Evolutionary conservation across 2,113 vertebrate genomes (phyloP).

Genomic region (Malaclemys terrapin): DNA sequence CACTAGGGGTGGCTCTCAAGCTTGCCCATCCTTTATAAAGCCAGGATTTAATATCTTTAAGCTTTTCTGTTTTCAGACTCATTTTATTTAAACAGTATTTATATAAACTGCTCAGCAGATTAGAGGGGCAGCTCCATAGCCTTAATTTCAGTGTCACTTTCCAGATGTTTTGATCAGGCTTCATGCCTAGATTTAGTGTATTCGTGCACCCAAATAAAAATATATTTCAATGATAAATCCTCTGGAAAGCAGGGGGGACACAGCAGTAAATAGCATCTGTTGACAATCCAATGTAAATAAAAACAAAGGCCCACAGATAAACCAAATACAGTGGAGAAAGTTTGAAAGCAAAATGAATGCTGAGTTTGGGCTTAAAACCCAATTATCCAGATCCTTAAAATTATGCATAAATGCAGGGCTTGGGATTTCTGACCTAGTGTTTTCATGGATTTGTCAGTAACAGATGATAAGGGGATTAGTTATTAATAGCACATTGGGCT

Average conservation of each 20-base stretch:
- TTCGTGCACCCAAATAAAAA: conserved; percentile 61
- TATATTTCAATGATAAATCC: conserved; percentile 63
- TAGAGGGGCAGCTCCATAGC: conserved; percentile 59
- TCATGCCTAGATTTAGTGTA: conserved; percentile 60
- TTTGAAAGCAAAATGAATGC: conserved; percentile 34
- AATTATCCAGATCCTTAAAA: conserved; percentile 32
- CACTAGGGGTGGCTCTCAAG: conserved; percentile 36
- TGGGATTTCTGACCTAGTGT: not conserved
- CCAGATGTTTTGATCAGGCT: conserved; percentile 68
- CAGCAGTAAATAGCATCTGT: conserved; percentile 62
- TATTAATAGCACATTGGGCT: not conserved
- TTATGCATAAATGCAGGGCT: not conserved
- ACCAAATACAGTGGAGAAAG: conserved; percentile 20
- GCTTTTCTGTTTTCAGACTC: conserved; percentile 60
- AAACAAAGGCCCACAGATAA: conserved; percentile 39
- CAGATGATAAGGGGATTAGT: not conserved
- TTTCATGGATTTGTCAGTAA: conserved; percentile 30
- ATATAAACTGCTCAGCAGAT: conserved; percentile 67
- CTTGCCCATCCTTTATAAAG: conserved; percentile 57
- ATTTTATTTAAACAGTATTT: conserved; percentile 76
- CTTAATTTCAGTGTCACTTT: conserved; percentile 74
- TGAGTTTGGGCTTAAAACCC: not conserved
- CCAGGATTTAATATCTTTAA: conserved; percentile 69
- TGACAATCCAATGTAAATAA: conserved; percentile 58
- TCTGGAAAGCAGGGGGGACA: conserved; percentile 43